Base-by-base conservation (phyloP, 2,888 invertebrate species). In the Poecilobothrus nobilitatus region DNA sequence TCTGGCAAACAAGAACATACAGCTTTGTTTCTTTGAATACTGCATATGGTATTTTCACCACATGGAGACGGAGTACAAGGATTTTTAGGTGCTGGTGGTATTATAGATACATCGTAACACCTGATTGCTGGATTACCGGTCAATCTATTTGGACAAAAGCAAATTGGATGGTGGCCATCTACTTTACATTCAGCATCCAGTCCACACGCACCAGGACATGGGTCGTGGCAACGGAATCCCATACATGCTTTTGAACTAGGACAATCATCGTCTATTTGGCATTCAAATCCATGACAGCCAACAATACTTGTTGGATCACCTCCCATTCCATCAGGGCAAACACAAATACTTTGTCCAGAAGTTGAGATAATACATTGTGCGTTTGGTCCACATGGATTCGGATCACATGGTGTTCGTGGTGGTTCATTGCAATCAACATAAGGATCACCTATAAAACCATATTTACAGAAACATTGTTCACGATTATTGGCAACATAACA, bases 171-270 rank as follows among this genome's bases (percentile, higher is more conserved):
- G 79, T 94, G 94, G 77, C 87, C 84, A 78, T 91, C 89, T 1
- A 90, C 90, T 69, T 86, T 85, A 76, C 94, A 93, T 69, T 84
- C 83, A 15, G 93, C 88, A 74, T 89, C 88, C 27, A 88, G 79
- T 12, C 92, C 94, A 78, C 94, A 94, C 27, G 89, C 87, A 66
- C 92, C 92, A 0, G 91, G 89, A 74, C 93, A 94, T 34, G 93
- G 92, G 80, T 93, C 90, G 72, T 87, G 84, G 76, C 94, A 94
- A 74, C 87, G 86, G 77, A 91, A 91, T 41, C 90, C 90, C 77
- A 93, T 89, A 76, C 94, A 94, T 27, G 91, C 90, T 79, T 87
- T 86, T 74, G 87, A 85, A 69, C 84, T 79, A 27, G 87, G 83
- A 78, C 94, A 94, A 78, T 93, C 92, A 68, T 89, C 88, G 76